Base-by-base conservation (phyloP, 1,140 invertebrate genomes). In the Dendroctonus valens region DNA sequence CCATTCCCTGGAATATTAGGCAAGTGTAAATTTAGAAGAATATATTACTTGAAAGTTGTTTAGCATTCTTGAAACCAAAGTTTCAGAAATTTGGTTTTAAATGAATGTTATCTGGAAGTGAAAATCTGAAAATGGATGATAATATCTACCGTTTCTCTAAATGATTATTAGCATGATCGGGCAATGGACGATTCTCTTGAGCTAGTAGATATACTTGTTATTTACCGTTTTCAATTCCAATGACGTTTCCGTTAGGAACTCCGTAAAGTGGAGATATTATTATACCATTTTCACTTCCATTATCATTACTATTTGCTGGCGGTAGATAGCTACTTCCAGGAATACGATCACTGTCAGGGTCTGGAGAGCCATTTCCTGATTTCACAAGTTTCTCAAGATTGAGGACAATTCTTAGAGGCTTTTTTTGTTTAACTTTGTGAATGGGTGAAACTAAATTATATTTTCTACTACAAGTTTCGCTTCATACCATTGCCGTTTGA, bases 301-400 rank as follows among this genome's bases (percentile, higher is more conserved):
- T 67, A 14, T 59, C 55, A 59, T 67, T 67, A 14, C 68, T 52
- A 62, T 69, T 69, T 14, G 51, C 55, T 7, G 68, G 70, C 12
- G 71, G 71, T 9, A 71, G 60, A 54, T 73, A 73, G 48, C 71
- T 73, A 41, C 60, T 72, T 48, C 73, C 73, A 59, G 68, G 65
- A 49, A 59, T 50, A 64, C 66, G 67, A 55, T 71, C 69, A 57
- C 69, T 67, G 41, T 71, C 52, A 39, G 57, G 42, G 37, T 69
- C 51, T 53, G 51, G 51, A 53, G 5, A 11, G 14, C 73, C 73
- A 68, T 76, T 75, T 8, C 59, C 67, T 46, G 26, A 26, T 26
- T 26, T 26, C 26, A 26, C 26, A 26, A 26, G 26, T 26, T 26
- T 26, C 26, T 26, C 26, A 26, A 26, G 26, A 26, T 26, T 26